phyloP scores from a whole-genome alignment of 2,888 invertebrate genomes.

The Achlya flavicornis region DNA sequence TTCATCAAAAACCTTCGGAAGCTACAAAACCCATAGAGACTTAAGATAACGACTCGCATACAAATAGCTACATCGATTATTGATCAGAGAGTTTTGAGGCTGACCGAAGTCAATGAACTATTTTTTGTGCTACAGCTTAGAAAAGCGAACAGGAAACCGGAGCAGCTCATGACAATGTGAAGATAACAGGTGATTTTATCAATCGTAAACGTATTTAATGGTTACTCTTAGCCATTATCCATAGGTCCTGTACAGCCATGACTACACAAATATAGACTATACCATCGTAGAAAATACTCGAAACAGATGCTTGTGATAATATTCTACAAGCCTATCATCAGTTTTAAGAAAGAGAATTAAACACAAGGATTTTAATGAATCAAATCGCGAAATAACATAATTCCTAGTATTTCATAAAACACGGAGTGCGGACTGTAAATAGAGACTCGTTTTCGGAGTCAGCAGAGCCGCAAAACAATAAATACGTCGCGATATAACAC shows the following conservation, averaged over 20 bases:
- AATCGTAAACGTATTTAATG: background rate
- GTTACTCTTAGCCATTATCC: background rate
- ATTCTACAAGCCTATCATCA: background rate
- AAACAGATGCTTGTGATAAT: background rate
- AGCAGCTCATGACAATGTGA: background rate
- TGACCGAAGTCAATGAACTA: constrained; percentile 11
- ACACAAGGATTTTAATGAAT: background rate
- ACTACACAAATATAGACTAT: background rate
- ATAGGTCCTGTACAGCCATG: background rate
- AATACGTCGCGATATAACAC: background rate
- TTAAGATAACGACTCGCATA: background rate
- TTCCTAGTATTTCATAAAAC: background rate
- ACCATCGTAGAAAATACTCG: background rate
- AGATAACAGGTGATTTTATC: constrained; percentile 10
- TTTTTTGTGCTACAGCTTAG: constrained; percentile 6
- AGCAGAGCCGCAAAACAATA: constrained; percentile 21
- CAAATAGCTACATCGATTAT: background rate
- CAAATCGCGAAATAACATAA: background rate
- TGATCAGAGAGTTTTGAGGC: constrained; percentile 1
- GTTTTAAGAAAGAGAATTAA: background rate
- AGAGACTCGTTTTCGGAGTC: constrained; percentile 33
- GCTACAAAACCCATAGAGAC: background rate
- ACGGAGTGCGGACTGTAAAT: constrained; percentile 11
- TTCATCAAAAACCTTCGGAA: background rate
- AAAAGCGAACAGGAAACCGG: constrained; percentile 12